These are phyloP conservation scores for Anthoscopus minutus DNA, from an alignment of 2,113 vertebrate genomes.

Conservation along the genomic window DNA sequence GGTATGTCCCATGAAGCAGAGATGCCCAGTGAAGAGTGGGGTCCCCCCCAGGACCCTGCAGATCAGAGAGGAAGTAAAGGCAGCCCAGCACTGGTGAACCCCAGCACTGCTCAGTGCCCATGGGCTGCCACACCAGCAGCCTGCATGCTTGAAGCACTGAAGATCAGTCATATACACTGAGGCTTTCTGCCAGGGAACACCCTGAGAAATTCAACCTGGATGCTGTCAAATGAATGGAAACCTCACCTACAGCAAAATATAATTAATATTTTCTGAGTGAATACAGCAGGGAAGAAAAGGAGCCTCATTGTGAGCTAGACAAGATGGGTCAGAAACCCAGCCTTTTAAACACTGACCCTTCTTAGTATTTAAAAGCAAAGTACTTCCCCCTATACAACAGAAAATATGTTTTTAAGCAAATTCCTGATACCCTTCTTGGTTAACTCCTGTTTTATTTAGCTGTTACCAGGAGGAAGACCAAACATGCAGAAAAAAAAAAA, in stretches of 20 bases:
- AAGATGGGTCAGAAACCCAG: background rate
- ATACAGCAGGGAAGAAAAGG: background rate
- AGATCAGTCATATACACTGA: background rate
- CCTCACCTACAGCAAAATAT: background rate
- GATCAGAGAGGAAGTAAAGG: background rate
- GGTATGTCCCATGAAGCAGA: background rate
- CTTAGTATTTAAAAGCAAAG: background rate
- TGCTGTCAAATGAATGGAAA: background rate
- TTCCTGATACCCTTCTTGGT: background rate
- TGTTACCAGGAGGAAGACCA: background rate
- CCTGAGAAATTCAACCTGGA: background rate
- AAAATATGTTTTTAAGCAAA: background rate
- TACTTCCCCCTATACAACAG: background rate
- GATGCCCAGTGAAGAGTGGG: background rate
- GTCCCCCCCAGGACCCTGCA: background rate
- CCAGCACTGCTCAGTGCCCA: background rate
- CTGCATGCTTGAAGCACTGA: background rate
- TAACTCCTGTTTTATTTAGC: background rate
- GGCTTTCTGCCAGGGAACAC: background rate
- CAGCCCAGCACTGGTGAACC: rapidly evolving
- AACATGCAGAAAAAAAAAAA: background rate
- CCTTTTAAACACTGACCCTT: background rate
- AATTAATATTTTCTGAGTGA: background rate
- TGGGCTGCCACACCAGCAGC: rapidly evolving
- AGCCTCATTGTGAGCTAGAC: background rate